Base-by-base conservation (phyloP, 2,797 vertebrate genomes). In the Danio tinwini region DNA sequence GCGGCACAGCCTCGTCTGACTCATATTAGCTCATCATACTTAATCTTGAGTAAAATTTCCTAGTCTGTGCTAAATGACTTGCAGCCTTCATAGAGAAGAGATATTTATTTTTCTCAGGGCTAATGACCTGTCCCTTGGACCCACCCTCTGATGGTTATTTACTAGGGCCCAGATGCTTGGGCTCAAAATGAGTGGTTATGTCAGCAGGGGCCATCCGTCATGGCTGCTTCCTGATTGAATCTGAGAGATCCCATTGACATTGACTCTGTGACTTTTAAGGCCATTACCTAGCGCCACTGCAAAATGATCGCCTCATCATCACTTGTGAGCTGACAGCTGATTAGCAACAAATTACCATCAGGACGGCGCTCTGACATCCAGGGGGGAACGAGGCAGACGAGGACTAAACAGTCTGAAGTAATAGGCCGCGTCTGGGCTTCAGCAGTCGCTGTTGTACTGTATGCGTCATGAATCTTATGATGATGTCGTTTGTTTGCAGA, bases 81-180 rank as follows among this genome's bases (percentile, higher is more conserved):
- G 94, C 96, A 97, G 97, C 96, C 97, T 96, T 97, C 96, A 96
- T 85, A 81, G 96, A 96, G 96, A 96, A 95, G 93, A 94, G 95
- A 97, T 98, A 98, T 99, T 98, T 99, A 98, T 99, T 98, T 98
- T 98, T 97, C 95, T 96, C 95, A 95, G 96, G 95, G 96, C 97
- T 99, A 99, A 99, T 99, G 97, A 97, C 97, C 97, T 98, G 97
- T 99, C 97, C 96, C 95, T 92, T 90, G 83, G 96, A 94, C 97
- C 97, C 97, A 93, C 97, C 97, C 96, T 97, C 97, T 97, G 96
- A 98, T 98, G 96, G 95, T 98, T 99, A 99, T 99, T 99, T 99
- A 99, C 97, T 97, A 95, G 98, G 96, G 95, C 96, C 97, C 98
- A 99, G 98, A 99, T 99, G 98, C 97, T 98, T 93, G 95, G 94